Evolutionary conservation across 2,888 invertebrate genomes (phyloP).

Genomic region (Microctonus hyperodae): DNA sequence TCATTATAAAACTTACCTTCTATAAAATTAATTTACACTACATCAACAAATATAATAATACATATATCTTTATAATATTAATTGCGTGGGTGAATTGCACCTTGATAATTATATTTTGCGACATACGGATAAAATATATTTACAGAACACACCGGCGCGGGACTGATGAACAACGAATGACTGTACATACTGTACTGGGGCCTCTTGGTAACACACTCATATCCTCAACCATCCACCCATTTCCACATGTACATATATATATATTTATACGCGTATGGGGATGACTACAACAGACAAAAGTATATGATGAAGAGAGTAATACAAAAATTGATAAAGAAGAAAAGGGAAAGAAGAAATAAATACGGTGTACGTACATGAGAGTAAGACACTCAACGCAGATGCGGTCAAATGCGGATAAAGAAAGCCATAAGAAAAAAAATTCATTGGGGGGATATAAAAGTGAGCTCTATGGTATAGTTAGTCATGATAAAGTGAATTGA

Average conservation of each 20-base stretch:
- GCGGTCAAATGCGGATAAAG: background rate
- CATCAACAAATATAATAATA: too few relatives aligned
- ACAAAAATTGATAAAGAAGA: constrained; percentile 25
- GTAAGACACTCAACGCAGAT: background rate
- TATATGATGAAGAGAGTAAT: background rate
- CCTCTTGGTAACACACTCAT: constrained; percentile 28
- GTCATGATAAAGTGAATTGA: background rate
- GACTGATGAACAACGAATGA: constrained; percentile 50
- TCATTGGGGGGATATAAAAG: background rate
- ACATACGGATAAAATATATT: constrained; percentile 10
- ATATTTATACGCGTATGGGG: background rate
- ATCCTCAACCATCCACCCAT: constrained; percentile 19
- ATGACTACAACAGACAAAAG: constrained; percentile 21
- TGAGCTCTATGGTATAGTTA: background rate
- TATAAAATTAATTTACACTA: too few relatives aligned
- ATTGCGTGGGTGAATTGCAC: background rate
- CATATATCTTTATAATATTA: background rate
- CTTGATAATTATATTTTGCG: background rate
- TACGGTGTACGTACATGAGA: background rate
- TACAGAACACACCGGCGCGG: constrained; percentile 35
- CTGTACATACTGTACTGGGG: constrained; percentile 25
- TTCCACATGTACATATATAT: constrained; percentile 28
- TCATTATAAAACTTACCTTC: too few relatives aligned
- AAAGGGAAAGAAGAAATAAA: constrained; percentile 18
- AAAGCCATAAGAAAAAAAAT: background rate